These are phyloP conservation scores for Numenius arquata DNA, from an alignment of 2,113 vertebrate genomes.

Conservation along the genomic window DNA sequence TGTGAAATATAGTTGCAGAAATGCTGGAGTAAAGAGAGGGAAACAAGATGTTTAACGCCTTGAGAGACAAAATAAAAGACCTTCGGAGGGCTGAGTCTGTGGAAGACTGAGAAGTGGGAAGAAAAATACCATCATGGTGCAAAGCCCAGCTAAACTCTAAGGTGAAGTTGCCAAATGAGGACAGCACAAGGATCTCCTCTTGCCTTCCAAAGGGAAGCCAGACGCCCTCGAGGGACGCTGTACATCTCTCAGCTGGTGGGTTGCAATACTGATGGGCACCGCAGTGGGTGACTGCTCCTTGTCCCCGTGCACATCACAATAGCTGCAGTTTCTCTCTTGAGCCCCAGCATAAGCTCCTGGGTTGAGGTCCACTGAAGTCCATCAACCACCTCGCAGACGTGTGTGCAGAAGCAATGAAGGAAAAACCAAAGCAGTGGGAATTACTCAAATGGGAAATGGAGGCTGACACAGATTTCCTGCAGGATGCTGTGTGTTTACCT, in stretches of 20 bases:
- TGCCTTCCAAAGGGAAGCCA: background rate
- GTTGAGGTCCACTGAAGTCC: background rate
- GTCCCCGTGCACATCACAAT: fast-evolving
- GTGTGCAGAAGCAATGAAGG: background rate
- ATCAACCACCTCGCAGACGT: fast-evolving
- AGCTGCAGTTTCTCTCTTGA: background rate
- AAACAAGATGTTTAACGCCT: background rate
- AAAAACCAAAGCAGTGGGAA: background rate
- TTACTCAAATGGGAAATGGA: background rate
- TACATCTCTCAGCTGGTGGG: background rate
- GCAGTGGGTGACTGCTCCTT: background rate
- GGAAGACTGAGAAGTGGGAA: background rate
- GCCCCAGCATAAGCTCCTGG: background rate
- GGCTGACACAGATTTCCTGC: background rate
- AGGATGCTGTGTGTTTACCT: background rate
- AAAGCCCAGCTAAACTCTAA: background rate
- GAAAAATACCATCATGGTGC: background rate
- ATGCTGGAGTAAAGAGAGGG: background rate
- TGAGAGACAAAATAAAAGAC: background rate
- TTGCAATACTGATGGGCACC: background rate
- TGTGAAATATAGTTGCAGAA: background rate
- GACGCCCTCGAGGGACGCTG: background rate
- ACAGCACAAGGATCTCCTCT: background rate
- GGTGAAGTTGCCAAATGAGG: background rate
- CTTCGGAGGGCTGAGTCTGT: background rate